phyloP scores from a whole-genome alignment of 2,797 vertebrate species.

The Pipistrellus nathusii region DNA sequence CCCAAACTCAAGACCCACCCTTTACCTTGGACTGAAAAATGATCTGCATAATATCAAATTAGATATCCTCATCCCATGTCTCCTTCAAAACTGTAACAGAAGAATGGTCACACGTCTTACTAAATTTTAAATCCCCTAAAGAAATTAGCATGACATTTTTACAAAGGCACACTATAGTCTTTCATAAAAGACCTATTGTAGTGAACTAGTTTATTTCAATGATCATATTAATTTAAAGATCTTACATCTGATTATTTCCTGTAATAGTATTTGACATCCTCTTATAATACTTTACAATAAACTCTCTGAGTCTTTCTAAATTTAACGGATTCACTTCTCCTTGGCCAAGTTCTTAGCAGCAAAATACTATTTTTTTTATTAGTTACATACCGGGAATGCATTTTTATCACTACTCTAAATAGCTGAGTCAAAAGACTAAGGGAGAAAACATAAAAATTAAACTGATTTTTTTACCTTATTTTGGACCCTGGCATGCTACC shows the following conservation, averaged over 20 bases:
- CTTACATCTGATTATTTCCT: background rate
- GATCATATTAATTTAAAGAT: background rate
- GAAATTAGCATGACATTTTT: background rate
- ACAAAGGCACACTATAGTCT: background rate
- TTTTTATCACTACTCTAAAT: background rate
- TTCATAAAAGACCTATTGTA: background rate
- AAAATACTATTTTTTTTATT: slow-evolving; percentile 45
- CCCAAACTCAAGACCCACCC: background rate
- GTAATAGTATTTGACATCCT: background rate
- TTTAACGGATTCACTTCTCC: background rate
- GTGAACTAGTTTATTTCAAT: background rate
- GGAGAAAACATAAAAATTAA: background rate
- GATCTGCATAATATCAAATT: background rate
- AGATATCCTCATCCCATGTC: background rate
- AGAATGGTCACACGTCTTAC: background rate
- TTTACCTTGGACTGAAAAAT: background rate
- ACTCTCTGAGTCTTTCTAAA: background rate
- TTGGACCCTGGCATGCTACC: background rate
- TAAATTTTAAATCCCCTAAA: background rate
- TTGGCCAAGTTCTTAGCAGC: background rate
- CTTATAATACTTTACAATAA: background rate
- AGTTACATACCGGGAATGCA: background rate
- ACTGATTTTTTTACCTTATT: background rate
- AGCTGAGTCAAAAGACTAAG: background rate
- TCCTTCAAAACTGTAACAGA: background rate